Evolutionary conservation across 2,888 invertebrate species (phyloP), one percentile per base, ranked within the genome.

Genomic region (Drosophila pseudotalamancana): DNA sequence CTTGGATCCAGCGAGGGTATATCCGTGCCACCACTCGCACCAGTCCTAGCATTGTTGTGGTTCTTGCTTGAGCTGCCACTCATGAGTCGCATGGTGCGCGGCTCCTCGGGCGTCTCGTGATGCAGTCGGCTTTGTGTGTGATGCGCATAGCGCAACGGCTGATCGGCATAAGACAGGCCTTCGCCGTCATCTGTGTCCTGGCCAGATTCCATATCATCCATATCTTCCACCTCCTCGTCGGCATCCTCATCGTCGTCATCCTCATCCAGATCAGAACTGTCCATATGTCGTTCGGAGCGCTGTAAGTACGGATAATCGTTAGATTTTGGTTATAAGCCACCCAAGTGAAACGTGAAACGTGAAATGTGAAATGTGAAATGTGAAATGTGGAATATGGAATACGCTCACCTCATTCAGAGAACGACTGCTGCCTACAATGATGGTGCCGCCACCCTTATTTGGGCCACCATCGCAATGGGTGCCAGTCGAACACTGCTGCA

Each of bases 401-500:
- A 8, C 8, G 45, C 77, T 55, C 59, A 84, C 83, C 80, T 84
- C 89, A 71, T 80, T 89, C 49, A 51, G 32, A 18, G 86, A 70
- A n/a, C 87, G 79, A 72, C 90, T 89, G 79, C 88, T 89, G 68
- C 89, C 89, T 50, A 89, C 79, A 70, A 90, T 89, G 61, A 90
- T 89, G 61, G 84, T 86, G 54, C 90, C 90, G 6, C 90, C 90
- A 27, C 82, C 79, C 50, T 80, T 74, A 46, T 66, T 80, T 16
- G 62, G 63, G 42, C 77, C 84, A 57, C 83, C 82, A 31, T 95
- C 94, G 82, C 97, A 96, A 76, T 93, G 93, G 81, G 95, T 94
- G 56, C 95, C 95, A 9, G 95, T 94, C 40, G 94, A 94, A 88
- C 97, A 97, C 29, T 95, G 93, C 83, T 95, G 94, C 31, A 95